phyloP scores from a whole-genome alignment of 2,888 invertebrate species.

The Marasmarcha lunaedactyla region DNA sequence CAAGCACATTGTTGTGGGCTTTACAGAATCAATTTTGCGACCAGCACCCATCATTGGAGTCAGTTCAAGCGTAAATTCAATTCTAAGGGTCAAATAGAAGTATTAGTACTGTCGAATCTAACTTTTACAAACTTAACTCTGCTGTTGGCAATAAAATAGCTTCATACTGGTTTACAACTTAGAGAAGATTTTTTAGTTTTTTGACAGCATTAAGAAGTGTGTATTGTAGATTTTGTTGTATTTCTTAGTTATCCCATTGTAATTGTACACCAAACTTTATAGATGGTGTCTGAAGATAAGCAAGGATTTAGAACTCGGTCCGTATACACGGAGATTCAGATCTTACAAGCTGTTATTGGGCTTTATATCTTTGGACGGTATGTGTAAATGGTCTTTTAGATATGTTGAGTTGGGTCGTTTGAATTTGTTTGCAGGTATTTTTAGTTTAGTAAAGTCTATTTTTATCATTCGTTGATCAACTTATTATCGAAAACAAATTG shows the following conservation, averaged over 20 bases:
- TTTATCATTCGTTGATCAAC: no score
- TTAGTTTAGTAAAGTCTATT: no score
- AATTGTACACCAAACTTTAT: slow-evolving; percentile 37
- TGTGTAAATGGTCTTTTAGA: slow-evolving; percentile 17
- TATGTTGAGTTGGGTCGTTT: no score
- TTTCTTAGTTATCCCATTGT: slow-evolving; percentile 39
- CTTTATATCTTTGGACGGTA: slow-evolving; percentile 23
- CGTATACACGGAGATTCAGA: slow-evolving; percentile 30
- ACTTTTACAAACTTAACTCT: no score
- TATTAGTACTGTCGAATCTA: slow-evolving; percentile 10
- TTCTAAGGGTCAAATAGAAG: slow-evolving; percentile 31
- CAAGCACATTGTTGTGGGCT: slow-evolving; percentile 9
- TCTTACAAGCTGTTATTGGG: slow-evolving; percentile 24
- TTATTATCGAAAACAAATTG: no score
- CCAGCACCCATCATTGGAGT: slow-evolving; percentile 28
- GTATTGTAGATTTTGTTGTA: slow-evolving; percentile 32
- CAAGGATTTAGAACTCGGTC: slow-evolving; percentile 36
- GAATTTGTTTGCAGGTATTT: no score
- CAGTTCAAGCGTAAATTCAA: slow-evolving; percentile 49
- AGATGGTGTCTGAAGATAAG: slow-evolving; percentile 51
- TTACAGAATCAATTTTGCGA: slow-evolving; percentile 21
- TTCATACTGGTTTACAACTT: no score
- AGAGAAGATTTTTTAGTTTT: no score
- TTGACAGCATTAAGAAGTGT: slow-evolving; percentile 15
- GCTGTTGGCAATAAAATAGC: no score